A percentile compares a stretch with the other conserved stretches of the same genome.
These are phyloP conservation scores for Orthonychiurus folsomi DNA, from an alignment of 2,888 invertebrate species.

Conservation along the genomic window DNA sequence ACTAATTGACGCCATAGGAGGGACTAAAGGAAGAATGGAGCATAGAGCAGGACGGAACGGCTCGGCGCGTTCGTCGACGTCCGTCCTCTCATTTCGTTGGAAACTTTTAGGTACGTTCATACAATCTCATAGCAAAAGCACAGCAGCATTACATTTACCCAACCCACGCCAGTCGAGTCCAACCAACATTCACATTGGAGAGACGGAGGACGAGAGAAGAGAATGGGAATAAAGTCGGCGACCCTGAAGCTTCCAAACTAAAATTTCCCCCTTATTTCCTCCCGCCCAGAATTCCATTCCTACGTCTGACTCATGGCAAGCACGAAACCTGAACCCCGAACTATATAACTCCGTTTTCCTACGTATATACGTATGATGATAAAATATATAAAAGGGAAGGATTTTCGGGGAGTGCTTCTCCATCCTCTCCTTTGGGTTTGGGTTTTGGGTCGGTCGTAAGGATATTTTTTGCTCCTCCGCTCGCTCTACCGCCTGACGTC, in stretches of 20 bases:
- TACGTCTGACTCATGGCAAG: constrained; percentile 1
- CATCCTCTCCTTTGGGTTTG: no score
- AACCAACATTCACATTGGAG: neutral
- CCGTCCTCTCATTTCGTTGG: no score
- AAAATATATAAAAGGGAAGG: neutral
- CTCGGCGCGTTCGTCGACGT: neutral
- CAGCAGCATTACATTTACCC: neutral
- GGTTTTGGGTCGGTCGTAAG: no score
- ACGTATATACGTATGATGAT: no score
- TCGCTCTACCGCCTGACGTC: neutral
- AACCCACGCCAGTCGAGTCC: neutral
- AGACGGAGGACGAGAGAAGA: neutral
- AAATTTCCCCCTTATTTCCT: neutral
- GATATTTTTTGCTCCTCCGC: neutral
- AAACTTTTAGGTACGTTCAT: neutral
- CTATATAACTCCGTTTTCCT: no score
- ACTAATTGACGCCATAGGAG: neutral
- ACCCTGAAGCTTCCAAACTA: neutral
- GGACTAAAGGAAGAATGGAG: neutral
- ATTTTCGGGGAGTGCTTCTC: no score
- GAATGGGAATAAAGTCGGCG: neutral
- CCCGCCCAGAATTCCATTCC: no score
- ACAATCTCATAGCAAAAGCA: neutral
- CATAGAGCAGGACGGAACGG: neutral
- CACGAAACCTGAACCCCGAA: no score